Conservation (phyloP, 2,797 vertebrate genomes). For the Psittacula echo region DNA sequence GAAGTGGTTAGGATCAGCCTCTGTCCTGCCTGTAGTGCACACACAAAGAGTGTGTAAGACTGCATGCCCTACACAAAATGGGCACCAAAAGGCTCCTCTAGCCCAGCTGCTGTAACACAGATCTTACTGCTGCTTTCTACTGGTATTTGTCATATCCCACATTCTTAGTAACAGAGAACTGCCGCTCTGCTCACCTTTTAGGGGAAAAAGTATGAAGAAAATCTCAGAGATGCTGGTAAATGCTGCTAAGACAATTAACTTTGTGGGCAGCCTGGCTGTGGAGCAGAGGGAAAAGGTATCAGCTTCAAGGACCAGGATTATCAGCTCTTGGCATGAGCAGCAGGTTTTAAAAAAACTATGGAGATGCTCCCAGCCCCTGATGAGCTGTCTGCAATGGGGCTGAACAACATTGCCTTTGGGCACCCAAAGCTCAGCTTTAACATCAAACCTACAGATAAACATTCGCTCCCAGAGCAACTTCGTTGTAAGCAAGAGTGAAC, state of each 20-base stretch:
- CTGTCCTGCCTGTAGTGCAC: accelerated
- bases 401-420: neutral
- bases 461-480: neutral
- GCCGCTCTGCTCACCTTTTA: neutral
- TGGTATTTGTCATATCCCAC: neutral
- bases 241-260: neutral
- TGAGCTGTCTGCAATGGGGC: neutral
- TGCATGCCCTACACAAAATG: neutral
- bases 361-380: neutral
- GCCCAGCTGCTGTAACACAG: neutral
- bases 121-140: neutral
- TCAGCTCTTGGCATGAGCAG: neutral
- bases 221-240: neutral
- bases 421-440: neutral
- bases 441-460: neutral
- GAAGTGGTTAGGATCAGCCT: neutral
- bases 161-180: neutral
- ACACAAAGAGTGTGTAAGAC: neutral
- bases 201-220: neutral
- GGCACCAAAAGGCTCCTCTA: neutral
- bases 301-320: neutral
- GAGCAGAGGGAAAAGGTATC: neutral
- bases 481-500: neutral
- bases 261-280: neutral
- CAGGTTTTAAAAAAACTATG: neutral